A percentile compares a stretch with the other conserved stretches of the same genome.
Conservation (phyloP, 2,113 vertebrate species). For the Phaethornis superciliosus region DNA sequence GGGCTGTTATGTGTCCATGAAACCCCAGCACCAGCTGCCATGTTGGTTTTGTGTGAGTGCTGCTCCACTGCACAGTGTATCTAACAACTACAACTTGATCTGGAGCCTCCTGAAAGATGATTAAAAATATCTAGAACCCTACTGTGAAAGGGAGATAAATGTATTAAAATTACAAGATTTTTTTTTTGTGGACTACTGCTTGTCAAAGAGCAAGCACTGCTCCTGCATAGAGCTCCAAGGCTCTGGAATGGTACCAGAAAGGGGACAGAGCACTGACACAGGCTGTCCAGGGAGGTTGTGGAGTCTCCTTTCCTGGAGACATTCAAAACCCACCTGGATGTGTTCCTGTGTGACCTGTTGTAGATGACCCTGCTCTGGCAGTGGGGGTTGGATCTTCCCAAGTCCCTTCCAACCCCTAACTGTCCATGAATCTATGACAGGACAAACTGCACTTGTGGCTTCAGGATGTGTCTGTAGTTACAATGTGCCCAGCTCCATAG, state of each 20-base stretch:
- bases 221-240: background rate
- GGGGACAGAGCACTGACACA: background rate
- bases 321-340: too few species aligned
- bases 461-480: background rate
- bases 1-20: conserved; percentile 41
- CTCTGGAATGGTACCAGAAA: background rate
- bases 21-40: conserved; percentile 73
- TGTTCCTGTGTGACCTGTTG: too few species aligned
- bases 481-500: fast-evolving
- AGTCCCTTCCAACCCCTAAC: too few species aligned
- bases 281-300: too few species aligned
- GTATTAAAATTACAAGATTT: background rate
- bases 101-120: background rate
- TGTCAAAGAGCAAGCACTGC: background rate
- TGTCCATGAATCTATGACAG: too few species aligned
- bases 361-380: too few species aligned
- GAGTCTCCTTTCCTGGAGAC: too few species aligned
- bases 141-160: background rate
- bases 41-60: conserved; percentile 52
- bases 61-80: background rate
- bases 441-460: fast-evolving
- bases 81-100: background rate
- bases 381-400: too few species aligned
- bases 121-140: background rate
- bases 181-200: background rate